phyloP scores from a whole-genome alignment of 2,797 vertebrate species.

The Numenius phaeopus region DNA sequence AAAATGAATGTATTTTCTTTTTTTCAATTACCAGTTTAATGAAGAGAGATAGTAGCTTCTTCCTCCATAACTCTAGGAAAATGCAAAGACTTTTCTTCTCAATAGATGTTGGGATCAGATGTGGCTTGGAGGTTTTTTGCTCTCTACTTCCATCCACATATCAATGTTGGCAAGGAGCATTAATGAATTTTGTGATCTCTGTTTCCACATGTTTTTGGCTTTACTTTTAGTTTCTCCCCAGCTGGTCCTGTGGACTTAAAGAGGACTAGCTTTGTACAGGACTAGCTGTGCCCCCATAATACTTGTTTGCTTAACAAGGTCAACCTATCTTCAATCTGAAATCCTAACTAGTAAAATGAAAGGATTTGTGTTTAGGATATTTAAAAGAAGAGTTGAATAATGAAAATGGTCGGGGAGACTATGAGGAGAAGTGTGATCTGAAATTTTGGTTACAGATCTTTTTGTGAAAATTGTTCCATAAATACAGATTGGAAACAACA shows the following conservation, averaged over 20 bases:
- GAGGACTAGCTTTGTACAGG: not conserved
- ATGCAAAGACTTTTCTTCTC: not conserved
- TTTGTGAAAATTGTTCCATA: not conserved
- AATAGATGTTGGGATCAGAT: not conserved
- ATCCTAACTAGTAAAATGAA: not conserved
- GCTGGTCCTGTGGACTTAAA: not conserved
- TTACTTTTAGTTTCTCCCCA: not conserved
- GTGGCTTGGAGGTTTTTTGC: not conserved
- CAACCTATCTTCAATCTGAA: not conserved
- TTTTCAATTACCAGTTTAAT: not conserved
- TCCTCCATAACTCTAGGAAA: not conserved
- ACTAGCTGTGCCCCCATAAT: not conserved
- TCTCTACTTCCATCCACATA: not conserved
- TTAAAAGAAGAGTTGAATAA: not conserved
- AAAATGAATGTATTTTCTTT: not conserved
- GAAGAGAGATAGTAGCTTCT: not conserved
- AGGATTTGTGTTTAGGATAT: not conserved
- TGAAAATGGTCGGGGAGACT: not conserved
- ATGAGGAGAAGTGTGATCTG: not conserved
- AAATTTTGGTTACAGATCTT: not conserved
- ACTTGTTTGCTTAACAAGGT: not conserved
- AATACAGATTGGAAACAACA: not conserved
- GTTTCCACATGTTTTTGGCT: not conserved
- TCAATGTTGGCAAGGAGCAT: fast-evolving
- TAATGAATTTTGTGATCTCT: not conserved